Evolutionary conservation across 2,113 vertebrate species (phyloP).

Genomic region (Donacobius atricapilla): DNA sequence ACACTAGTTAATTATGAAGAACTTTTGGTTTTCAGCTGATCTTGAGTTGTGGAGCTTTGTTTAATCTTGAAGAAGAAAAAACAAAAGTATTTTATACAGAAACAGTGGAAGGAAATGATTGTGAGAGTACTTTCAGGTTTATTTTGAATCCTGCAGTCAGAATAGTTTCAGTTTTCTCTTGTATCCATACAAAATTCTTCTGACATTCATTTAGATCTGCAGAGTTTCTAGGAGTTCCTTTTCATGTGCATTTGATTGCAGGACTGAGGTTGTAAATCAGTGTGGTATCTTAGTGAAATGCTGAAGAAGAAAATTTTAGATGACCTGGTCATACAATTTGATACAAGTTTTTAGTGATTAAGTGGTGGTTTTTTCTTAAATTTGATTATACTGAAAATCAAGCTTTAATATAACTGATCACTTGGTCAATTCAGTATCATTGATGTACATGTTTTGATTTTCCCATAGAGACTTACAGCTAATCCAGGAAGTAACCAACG

Average conservation of each 20-base stretch:
- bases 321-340: background rate
- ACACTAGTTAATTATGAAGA: background rate
- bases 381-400: background rate
- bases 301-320: background rate
- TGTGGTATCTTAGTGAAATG: background rate
- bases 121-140: background rate
- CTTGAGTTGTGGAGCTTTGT: background rate
- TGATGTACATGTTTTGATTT: background rate
- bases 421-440: background rate
- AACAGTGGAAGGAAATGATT: background rate
- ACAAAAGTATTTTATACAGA: background rate
- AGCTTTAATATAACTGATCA: background rate
- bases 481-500: slow-evolving; percentile 81
- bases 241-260: background rate
- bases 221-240: background rate
- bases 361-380: background rate
- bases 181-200: background rate
- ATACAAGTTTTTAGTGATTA: background rate
- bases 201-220: background rate
- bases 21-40: background rate
- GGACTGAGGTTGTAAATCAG: background rate
- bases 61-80: background rate
- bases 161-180: background rate
- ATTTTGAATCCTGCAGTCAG: background rate
- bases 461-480: slow-evolving; percentile 83